Conservation (phyloP, 1,140 invertebrate species). For the Scylla paramamosain region DNA sequence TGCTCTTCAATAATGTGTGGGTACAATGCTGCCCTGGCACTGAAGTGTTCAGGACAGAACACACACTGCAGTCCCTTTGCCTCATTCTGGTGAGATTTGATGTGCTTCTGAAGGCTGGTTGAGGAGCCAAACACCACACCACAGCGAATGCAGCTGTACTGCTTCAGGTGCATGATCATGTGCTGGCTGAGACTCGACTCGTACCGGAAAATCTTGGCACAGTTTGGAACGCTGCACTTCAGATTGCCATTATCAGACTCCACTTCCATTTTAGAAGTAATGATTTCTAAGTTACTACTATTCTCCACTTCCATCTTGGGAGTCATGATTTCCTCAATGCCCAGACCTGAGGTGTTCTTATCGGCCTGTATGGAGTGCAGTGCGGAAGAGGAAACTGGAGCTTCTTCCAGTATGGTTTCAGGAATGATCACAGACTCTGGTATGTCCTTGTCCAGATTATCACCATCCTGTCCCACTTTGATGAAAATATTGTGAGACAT, state of each 20-base stretch:
- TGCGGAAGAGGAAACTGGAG: neutral
- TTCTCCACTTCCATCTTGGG: slow-evolving; percentile 57
- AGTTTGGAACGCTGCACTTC: slow-evolving; percentile 35
- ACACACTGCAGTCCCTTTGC: slow-evolving; percentile 42
- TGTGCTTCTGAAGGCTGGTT: slow-evolving; percentile 56
- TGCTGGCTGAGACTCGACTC: slow-evolving; percentile 56
- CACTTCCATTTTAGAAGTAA: slow-evolving; percentile 54
- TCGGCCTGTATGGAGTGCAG: slow-evolving; percentile 3
- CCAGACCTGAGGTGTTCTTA: slow-evolving; percentile 18
- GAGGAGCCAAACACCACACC: slow-evolving; percentile 42
- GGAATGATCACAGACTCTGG: slow-evolving; percentile 48
- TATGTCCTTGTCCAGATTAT: slow-evolving; percentile 59
- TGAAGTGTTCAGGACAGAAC: slow-evolving; percentile 63
- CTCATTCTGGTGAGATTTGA: slow-evolving; percentile 54
- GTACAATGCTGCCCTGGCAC: slow-evolving; percentile 22
- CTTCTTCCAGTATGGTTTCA: neutral
- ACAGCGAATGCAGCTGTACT: slow-evolving; percentile 52
- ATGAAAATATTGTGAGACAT: slow-evolving; percentile 66
- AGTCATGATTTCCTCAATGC: slow-evolving; percentile 53
- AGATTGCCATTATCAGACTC: slow-evolving; percentile 15
- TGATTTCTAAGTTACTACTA: neutral
- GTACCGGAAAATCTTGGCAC: slow-evolving; percentile 48
- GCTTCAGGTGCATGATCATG: slow-evolving; percentile 37
- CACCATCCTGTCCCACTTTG: slow-evolving; percentile 57
- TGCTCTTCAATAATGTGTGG: slow-evolving; percentile 64